phyloP scores from a whole-genome alignment of 2,888 invertebrate genomes.

The Stomorhina lunata region DNA sequence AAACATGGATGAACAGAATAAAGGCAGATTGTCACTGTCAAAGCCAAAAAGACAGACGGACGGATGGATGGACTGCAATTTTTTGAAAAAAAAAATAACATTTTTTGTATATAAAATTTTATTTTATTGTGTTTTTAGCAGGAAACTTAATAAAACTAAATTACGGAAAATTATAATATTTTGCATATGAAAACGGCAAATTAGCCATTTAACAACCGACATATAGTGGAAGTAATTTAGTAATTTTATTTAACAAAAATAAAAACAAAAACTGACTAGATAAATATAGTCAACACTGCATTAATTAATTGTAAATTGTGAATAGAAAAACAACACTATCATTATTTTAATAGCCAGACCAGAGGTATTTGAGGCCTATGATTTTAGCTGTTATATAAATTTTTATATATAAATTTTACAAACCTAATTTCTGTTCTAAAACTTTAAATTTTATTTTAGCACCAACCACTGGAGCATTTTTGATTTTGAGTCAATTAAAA shows the following conservation, averaged over 20 bases:
- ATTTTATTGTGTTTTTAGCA: too few relatives aligned
- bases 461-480: conserved; percentile 52
- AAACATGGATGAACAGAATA: too few relatives aligned
- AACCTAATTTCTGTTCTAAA: neutral
- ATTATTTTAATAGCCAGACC: neutral
- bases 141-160: conserved; percentile 46
- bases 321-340: neutral
- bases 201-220: neutral
- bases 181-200: conserved; percentile 24
- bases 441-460: conserved; percentile 24
- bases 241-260: conserved; percentile 8
- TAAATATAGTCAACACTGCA: conserved; percentile 14
- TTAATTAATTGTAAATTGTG: conserved; percentile 24
- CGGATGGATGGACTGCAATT: too few relatives aligned
- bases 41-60: neutral
- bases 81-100: too few relatives aligned
- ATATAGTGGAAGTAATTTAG: conserved; percentile 32
- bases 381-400: too few relatives aligned
- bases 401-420: neutral
- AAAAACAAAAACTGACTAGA: too few relatives aligned
- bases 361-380: too few relatives aligned
- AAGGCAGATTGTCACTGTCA: conserved; percentile 39
- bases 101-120: too few relatives aligned
- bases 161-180: conserved; percentile 54
- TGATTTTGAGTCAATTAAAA: conserved; percentile 16